Evolutionary conservation across 2,113 vertebrate genomes (phyloP), one percentile per base, ranked within the genome.

Genomic region (Dromaius novaehollandiae): DNA sequence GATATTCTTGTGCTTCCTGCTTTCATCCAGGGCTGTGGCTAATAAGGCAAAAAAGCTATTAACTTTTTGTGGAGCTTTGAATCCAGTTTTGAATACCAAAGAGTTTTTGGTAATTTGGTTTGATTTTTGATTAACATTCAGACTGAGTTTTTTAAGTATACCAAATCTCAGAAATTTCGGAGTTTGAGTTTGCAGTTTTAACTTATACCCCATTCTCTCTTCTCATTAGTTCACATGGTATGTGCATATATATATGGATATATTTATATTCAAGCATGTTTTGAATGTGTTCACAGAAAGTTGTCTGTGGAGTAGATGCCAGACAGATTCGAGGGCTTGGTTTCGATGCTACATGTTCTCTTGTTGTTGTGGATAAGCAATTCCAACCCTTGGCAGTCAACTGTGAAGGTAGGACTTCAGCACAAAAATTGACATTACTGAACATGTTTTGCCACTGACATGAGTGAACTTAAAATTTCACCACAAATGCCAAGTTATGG

Each of bases 331-430:
- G 98, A 97, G 99, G 99, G 20, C 84, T 99, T 40, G 99, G 99
- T 5, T 99, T 99, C 94, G 99, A 99, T 96, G 99, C 98, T 82
- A 99, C 99, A 0, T 99, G 99, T 93, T 99, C 99, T 51, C 97
- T 99, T 32, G 99, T 99, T 90, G 99, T 99, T 92, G 95, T 99
- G 97, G 99, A 99, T 94, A 97, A 98, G 82, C 86, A 97, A 40
- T 99, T 99, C 93, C 98, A 89, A 42, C 99, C 99, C 71, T 97
- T 99, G 85, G 96, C 99, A 34, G 99, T 99, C 53, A 99, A 98
- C 96, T 82, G 55, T 79, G 98, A 98, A 95, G 99, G 99, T 99
- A 96, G 65, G 91, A 55, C 55, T n/a, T 5, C 69, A 77, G 15
- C 63, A 69, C 55, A 74, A 13, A 75, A 74, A 3, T 0, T 32